Evolutionary conservation across 92 coral and sea anemone genomes (phyloP), one percentile per base, ranked within the genome.

Genomic region (Porites evermanni): DNA sequence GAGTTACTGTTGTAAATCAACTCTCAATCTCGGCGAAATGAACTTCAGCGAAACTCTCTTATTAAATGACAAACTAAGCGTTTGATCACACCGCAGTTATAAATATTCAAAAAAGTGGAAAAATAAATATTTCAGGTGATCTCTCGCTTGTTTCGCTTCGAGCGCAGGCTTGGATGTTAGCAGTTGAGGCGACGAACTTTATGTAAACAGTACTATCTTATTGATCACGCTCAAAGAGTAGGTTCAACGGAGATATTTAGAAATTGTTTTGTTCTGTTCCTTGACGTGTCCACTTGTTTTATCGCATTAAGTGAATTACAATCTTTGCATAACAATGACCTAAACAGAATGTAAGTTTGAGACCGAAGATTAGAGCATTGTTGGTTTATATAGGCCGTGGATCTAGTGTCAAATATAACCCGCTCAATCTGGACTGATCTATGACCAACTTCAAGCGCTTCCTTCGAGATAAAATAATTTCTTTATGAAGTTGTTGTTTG

Each of bases 301-400:
- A 94, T 93, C 95, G 96, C 99, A 95, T 97, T 95, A 97, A 95
- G 89, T 93, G 98, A 97, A 97, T 97, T 95, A 97, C 99, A 79
- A 93, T 90, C 95, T 97, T 97, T 93, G 98, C 99, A 97, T 97
- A 93, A 97, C 99, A 97, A 97, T 95, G 86, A 80, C 44, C 74
- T 76, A 83, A 86, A 81, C 91, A 90, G 94, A 90, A 93, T 94
- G 95, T 95, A 95, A 89, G 95, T 97, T 96, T 90, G 95, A 83
- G 94, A 88, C 94, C 94, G 82, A 79, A 94, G 98, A 94, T 93
- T 94, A 94, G 88, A 89, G 95, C 87, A 95, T 93, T 97, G 96
- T 95, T 89, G 85, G 80, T 83, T 74, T 86, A 84, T 79, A 83
- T 72, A 64, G 77, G 89, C 19, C 89, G 81, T 83, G 72, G 91